A percentile compares a stretch with the other conserved stretches of the same genome.
Evolutionary conservation across 2,113 vertebrate species (phyloP).

Genomic region (Hylia prasina): DNA sequence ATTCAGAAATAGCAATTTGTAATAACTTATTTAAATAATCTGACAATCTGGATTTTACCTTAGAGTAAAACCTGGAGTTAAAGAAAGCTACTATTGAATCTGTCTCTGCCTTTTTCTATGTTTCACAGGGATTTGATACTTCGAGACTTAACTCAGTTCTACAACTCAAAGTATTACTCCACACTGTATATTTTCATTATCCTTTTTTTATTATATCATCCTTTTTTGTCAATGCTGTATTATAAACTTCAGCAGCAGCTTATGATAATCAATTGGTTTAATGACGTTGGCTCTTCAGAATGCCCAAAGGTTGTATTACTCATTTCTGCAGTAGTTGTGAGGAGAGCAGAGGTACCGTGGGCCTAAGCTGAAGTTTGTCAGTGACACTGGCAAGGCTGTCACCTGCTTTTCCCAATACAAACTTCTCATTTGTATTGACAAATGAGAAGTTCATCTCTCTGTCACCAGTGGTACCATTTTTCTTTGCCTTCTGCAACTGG

Average conservation of each 20-base stretch:
- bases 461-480: conserved; percentile 56
- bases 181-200: background rate
- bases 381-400: background rate
- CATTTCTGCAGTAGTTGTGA: background rate
- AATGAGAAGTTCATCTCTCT: conserved; percentile 62
- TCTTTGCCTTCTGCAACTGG: conserved; percentile 67
- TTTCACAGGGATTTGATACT: background rate
- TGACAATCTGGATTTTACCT: background rate
- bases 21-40: background rate
- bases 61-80: background rate
- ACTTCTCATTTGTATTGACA: conserved; percentile 22
- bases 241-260: background rate
- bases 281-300: background rate
- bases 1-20: background rate
- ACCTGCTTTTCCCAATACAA: too few species aligned
- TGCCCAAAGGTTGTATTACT: background rate
- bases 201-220: background rate
- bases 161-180: background rate
- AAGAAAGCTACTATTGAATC: background rate
- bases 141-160: background rate
- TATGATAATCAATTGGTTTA: background rate
- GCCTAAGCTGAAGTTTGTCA: background rate
- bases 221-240: background rate
- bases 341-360: background rate
- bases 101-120: background rate